Conservation (phyloP, 2,888 invertebrate species). For the Melinaea marsaeus region DNA sequence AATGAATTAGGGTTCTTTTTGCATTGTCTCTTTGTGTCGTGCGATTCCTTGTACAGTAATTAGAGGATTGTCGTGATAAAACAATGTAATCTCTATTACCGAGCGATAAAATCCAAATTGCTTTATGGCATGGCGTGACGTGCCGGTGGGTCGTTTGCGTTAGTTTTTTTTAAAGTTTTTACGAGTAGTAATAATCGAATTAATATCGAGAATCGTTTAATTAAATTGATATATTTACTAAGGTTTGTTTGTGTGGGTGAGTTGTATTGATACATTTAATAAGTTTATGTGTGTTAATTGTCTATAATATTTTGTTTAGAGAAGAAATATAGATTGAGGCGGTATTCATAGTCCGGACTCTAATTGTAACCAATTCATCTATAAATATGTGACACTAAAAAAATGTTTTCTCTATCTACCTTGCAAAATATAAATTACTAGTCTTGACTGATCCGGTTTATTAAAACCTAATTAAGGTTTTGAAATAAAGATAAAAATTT, state of each 20-base stretch:
- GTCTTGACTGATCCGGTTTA: too few species aligned
- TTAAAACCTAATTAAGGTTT: conserved; percentile 1
- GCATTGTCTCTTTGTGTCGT: conserved; percentile 44
- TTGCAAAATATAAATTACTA: too few species aligned
- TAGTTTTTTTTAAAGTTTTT: conserved; percentile 68
- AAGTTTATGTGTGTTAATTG: neutral
- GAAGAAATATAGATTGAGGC: too few species aligned
- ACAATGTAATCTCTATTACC: conserved; percentile 71
- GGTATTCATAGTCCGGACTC: too few species aligned
- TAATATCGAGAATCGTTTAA: conserved; percentile 73
- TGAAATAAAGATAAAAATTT: conserved; percentile 20
- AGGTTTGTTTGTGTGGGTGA: conserved; percentile 35
- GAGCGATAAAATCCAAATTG: conserved; percentile 69
- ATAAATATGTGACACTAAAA: too few species aligned
- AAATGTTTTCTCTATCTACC: too few species aligned
- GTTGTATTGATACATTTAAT: conserved; percentile 27
- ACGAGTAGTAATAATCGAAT: conserved; percentile 70
- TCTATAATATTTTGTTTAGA: neutral
- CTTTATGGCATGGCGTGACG: conserved; percentile 56
- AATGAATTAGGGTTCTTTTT: conserved; percentile 43
- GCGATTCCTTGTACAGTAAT: conserved; percentile 60
- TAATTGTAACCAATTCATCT: too few species aligned
- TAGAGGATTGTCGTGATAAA: conserved; percentile 61
- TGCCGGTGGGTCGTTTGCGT: conserved; percentile 59
- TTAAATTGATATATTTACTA: conserved; percentile 66